Percentiles rank a stretch among this genome's conserved stretches.
Conservation (phyloP, 2,888 invertebrate species). For the Pollenia griseotomentosa region DNA sequence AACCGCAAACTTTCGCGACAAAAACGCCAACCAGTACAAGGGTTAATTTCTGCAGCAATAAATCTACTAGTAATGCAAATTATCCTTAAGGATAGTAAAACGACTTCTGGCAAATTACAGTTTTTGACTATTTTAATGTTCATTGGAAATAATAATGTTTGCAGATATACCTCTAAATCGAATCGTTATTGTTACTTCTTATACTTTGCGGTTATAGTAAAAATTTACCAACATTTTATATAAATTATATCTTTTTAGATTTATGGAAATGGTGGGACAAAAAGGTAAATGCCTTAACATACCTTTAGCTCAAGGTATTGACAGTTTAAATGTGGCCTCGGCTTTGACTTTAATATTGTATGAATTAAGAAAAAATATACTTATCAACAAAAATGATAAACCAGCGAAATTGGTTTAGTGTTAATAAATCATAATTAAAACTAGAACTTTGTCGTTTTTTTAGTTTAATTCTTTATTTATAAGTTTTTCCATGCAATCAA, state of each 20-base stretch:
- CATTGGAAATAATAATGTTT: too few species aligned
- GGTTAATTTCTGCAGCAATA: too few species aligned
- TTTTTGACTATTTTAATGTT: too few species aligned
- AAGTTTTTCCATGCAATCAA: slow-evolving; percentile 59
- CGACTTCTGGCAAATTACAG: too few species aligned
- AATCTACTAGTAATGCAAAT: too few species aligned
- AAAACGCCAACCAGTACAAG: too few species aligned
- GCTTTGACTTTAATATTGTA: slow-evolving; percentile 93
- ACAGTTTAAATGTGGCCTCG: slow-evolving; percentile 94
- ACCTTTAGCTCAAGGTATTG: slow-evolving; percentile 90
- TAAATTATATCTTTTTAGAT: slow-evolving; percentile 74
- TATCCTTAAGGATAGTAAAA: too few species aligned
- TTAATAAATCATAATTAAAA: not conserved
- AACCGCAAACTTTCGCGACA: too few species aligned
- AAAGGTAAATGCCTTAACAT: slow-evolving; percentile 88
- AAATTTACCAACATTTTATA: not conserved
- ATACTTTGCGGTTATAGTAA: too few species aligned
- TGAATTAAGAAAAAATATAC: slow-evolving; percentile 85
- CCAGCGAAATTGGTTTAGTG: not conserved
- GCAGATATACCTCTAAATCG: too few species aligned
- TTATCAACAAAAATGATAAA: not conserved
- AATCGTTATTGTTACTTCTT: too few species aligned
- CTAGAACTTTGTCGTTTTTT: not conserved
- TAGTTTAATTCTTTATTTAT: slow-evolving; percentile 63
- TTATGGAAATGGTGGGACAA: slow-evolving; percentile 77